Evolutionary conservation across 2,888 invertebrate genomes (phyloP).

Genomic region (Baccha elongata): DNA sequence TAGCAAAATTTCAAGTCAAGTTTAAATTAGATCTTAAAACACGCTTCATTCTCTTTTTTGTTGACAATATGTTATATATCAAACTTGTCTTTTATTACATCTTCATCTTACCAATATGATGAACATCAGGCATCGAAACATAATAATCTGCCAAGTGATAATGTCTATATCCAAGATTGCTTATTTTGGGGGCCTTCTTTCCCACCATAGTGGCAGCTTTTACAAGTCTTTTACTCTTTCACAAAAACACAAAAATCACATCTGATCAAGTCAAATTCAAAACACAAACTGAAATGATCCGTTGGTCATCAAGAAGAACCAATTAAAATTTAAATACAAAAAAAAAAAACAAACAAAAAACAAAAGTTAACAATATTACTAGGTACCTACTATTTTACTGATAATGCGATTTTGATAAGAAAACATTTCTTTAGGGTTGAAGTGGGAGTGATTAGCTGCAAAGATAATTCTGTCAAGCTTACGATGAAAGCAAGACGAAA

Average conservation of each 20-base stretch:
- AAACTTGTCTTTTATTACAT: too few species aligned
- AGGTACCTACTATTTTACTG: slow-evolving; percentile 17
- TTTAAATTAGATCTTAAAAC: too few species aligned
- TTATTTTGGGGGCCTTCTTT: slow-evolving; percentile 29
- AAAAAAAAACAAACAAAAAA: not conserved
- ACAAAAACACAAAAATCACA: slow-evolving; percentile 10
- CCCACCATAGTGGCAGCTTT: slow-evolving; percentile 47
- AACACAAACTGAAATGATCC: slow-evolving; percentile 58
- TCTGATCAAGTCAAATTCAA: slow-evolving; percentile 37
- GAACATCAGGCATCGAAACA: slow-evolving; percentile 79
- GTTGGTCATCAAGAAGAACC: slow-evolving; percentile 40
- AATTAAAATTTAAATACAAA: slow-evolving; percentile 22
- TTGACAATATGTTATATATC: too few species aligned
- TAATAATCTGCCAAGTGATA: slow-evolving; percentile 81
- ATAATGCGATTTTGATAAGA: slow-evolving; percentile 53
- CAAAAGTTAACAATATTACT: slow-evolving; percentile 11
- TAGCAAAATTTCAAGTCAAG: too few species aligned
- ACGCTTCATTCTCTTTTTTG: too few species aligned
- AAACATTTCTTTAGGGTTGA: slow-evolving; percentile 5
- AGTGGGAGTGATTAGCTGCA: slow-evolving; percentile 3
- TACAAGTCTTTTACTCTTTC: not conserved
- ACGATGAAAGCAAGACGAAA: not conserved
- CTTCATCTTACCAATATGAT: slow-evolving; percentile 42
- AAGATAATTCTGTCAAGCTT: slow-evolving; percentile 9
- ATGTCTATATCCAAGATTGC: slow-evolving; percentile 77